Conservation (phyloP, 2,113 vertebrate species). For the Naja naja region DNA sequence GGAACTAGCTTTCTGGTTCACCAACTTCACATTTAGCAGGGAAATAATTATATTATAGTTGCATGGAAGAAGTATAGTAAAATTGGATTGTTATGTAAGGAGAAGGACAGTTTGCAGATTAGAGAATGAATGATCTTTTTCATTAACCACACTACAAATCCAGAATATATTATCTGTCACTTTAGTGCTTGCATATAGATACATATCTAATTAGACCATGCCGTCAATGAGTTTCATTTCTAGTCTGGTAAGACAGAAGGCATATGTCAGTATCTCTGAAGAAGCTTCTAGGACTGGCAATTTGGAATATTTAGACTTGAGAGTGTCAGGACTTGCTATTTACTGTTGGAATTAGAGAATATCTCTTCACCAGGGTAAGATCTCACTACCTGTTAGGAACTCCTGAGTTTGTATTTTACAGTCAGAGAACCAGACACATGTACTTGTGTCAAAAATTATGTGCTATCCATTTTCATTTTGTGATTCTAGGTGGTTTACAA, state of each 20-base stretch:
- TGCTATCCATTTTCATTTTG: not conserved
- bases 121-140: not conserved
- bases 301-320: not conserved
- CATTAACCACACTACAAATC: not conserved
- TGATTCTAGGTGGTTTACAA: not conserved
- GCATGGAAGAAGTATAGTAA: not conserved
- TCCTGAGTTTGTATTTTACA: not conserved
- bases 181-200: not conserved
- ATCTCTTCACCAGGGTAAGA: not conserved
- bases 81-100: not conserved
- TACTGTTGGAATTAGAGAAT: not conserved
- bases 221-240: not conserved
- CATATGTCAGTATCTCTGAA: not conserved
- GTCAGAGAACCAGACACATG: not conserved
- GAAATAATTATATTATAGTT: not conserved
- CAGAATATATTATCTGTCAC: not conserved
- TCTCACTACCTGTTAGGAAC: not conserved
- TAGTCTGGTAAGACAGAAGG: not conserved
- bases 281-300: not conserved
- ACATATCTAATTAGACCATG: not conserved
- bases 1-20: not conserved
- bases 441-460: not conserved
- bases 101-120: not conserved
- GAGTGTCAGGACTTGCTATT: not conserved
- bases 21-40: not conserved